Evolutionary conservation across 2,888 invertebrate species (phyloP).

Genomic region (Hanleya hanleyi): DNA sequence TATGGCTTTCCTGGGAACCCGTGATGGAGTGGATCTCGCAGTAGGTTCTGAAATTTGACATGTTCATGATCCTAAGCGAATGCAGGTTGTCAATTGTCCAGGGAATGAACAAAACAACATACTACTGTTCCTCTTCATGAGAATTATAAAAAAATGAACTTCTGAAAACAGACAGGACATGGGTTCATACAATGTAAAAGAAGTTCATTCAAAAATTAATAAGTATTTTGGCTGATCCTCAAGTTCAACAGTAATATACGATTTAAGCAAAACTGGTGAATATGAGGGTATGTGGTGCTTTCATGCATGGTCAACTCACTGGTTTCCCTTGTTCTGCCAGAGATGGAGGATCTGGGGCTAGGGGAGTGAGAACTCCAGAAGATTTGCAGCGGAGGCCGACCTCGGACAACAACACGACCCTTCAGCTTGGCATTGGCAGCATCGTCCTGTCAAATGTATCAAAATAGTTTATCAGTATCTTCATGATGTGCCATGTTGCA

Average conservation of each 20-base stretch:
- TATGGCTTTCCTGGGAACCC: neutral
- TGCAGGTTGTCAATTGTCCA: no score
- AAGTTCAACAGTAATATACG: no score
- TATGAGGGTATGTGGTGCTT: no score
- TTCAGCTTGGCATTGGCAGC: conserved; percentile 68
- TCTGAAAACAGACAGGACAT: neutral
- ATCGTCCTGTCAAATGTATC: conserved; percentile 52
- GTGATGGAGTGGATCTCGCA: neutral
- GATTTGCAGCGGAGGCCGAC: conserved; percentile 48
- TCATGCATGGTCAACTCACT: no score
- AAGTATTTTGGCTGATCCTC: no score
- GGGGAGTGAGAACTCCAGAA: conserved; percentile 51
- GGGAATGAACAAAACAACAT: neutral
- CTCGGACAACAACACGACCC: conserved; percentile 62
- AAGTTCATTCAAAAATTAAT: no score
- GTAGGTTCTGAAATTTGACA: neutral
- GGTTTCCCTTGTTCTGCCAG: no score
- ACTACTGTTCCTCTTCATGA: neutral
- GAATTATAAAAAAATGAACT: neutral
- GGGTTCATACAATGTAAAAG: no score
- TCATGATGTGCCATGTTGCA: no score
- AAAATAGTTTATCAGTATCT: neutral
- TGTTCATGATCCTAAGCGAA: no score
- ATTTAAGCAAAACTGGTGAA: no score
- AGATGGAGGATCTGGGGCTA: neutral